Conservation (phyloP, 2,888 invertebrate species). For the Sabatieria punctata region DNA sequence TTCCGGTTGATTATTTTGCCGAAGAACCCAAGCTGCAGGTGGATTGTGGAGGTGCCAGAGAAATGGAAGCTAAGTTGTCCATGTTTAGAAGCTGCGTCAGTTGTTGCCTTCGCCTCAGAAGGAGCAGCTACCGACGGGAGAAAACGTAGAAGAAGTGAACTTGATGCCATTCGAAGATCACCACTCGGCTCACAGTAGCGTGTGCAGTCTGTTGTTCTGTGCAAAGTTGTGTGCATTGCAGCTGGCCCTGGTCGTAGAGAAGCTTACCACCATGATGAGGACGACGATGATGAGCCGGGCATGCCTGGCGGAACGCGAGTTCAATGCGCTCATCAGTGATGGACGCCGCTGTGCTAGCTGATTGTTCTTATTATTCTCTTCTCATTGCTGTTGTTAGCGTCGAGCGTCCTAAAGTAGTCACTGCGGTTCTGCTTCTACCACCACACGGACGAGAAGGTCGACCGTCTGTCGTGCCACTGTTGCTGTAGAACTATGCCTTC, state of each 20-base stretch:
- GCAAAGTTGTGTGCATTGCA: conserved; percentile 15
- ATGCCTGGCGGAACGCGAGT: conserved; percentile 45
- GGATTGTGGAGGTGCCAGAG: conserved; percentile 10
- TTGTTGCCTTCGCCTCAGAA: conserved; percentile 55
- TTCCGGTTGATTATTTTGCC: conserved; percentile 64
- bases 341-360: no score
- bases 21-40: conserved; percentile 44
- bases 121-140: conserved; percentile 49
- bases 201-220: neutral
- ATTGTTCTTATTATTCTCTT: no score
- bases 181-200: neutral
- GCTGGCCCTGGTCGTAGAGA: conserved; percentile 43
- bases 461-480: no score
- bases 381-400: no score
- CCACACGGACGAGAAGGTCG: no score
- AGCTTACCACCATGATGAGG: conserved; percentile 54
- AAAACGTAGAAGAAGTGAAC: conserved; percentile 68
- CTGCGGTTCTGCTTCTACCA: no score
- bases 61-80: neutral
- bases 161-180: conserved; percentile 37
- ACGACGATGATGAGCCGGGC: conserved; percentile 39
- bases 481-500: no score
- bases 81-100: conserved; percentile 50
- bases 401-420: no score
- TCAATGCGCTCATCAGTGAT: conserved; percentile 61